Conservation (phyloP, 2,888 invertebrate genomes). For the Drosophila subsilvestris region DNA sequence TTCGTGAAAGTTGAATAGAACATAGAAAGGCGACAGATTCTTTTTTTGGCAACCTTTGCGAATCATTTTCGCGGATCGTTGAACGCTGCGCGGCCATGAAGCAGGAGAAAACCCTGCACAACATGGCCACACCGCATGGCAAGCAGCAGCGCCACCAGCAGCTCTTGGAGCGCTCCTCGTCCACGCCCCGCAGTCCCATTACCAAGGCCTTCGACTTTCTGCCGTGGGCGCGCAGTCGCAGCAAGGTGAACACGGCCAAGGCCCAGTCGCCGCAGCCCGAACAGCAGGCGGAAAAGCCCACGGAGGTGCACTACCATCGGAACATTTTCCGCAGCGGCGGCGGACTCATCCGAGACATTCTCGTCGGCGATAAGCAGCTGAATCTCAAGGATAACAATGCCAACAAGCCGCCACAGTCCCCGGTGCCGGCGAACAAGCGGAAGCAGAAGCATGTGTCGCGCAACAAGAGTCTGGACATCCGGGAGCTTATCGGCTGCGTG, state of each 20-base stretch:
- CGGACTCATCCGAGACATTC: constrained; percentile 81
- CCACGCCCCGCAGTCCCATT: constrained; percentile 79
- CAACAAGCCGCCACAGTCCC: constrained; percentile 62
- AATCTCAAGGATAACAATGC: constrained; percentile 58
- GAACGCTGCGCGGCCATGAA: constrained; percentile 70
- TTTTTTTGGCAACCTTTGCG: constrained; percentile 40
- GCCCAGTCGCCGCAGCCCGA: constrained; percentile 19
- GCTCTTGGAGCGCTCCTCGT: constrained; percentile 38
- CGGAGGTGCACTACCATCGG: constrained; percentile 77
- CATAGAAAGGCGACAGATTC: constrained; percentile 37
- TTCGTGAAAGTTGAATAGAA: constrained; percentile 16
- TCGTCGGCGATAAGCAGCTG: constrained; percentile 81
- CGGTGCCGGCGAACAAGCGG: constrained; percentile 50
- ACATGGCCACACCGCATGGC: constrained; percentile 48
- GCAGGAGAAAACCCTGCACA: constrained; percentile 72
- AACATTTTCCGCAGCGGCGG: constrained; percentile 83
- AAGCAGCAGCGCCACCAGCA: constrained; percentile 49
- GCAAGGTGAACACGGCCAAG: constrained; percentile 56
- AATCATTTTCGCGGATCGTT: constrained; percentile 42
- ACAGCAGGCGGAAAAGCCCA: constrained; percentile 27
- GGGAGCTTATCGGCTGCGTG: constrained; percentile 81
- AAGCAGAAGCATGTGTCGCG: constrained; percentile 69
- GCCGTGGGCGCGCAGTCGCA: constrained; percentile 81
- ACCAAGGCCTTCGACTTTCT: constrained; percentile 84
- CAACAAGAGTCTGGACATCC: constrained; percentile 83